Percentiles rank a stretch among this genome's conserved stretches.
These are phyloP conservation scores for Nixonia krombeini DNA, from an alignment of 1,140 invertebrate species.

Conservation along the genomic window DNA sequence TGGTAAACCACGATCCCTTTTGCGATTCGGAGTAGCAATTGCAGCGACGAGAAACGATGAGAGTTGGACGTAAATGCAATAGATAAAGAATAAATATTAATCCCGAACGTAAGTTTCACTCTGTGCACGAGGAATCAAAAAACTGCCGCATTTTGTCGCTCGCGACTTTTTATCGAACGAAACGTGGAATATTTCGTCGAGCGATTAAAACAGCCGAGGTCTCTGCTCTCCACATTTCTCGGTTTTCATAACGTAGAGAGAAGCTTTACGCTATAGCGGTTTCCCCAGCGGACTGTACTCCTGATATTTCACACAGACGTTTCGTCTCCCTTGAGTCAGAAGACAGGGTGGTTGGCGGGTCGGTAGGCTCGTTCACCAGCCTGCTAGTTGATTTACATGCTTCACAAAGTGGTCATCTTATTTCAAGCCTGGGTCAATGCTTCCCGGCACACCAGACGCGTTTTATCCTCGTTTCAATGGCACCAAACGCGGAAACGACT, in stretches of 20 bases:
- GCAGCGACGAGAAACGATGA: no score
- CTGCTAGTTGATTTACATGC: conserved; percentile 28
- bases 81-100: conserved; percentile 33
- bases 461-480: background rate
- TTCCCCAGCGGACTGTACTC: conserved; percentile 23
- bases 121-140: conserved; percentile 30
- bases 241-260: conserved; percentile 20
- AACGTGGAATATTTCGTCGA: conserved; percentile 18
- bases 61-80: no score
- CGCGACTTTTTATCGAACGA: conserved; percentile 28
- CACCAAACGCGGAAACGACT: background rate
- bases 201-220: conserved; percentile 24
- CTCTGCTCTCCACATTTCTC: no score
- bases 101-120: conserved; percentile 9
- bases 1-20: no score
- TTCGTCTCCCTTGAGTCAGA: conserved; percentile 18
- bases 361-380: background rate
- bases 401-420: conserved; percentile 14
- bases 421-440: conserved; percentile 3
- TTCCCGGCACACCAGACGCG: conserved; percentile 3
- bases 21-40: no score
- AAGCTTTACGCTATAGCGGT: conserved; percentile 27
- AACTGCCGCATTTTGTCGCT: conserved; percentile 15
- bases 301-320: conserved; percentile 23
- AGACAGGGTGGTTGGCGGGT: no score